Conservation (phyloP, 2,113 vertebrate species). For the Phaetusa simplex region DNA sequence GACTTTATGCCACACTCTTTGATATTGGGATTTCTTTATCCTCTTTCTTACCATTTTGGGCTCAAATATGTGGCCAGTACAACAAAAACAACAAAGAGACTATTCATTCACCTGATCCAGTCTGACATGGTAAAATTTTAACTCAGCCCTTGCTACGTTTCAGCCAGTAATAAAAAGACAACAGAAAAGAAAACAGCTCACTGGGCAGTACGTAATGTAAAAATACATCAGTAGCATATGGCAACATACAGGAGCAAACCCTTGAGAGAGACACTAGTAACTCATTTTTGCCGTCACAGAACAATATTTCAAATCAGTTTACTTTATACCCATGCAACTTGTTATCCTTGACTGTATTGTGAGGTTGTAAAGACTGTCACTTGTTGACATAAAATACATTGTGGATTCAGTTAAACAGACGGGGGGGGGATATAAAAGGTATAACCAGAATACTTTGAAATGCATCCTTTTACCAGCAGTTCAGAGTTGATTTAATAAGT, state of each 20-base stretch:
- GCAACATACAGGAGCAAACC: not conserved
- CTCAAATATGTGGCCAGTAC: not conserved
- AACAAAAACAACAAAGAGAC: not conserved
- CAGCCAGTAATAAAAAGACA: not conserved
- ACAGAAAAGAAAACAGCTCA: not conserved
- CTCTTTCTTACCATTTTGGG: not conserved
- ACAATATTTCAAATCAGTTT: conserved; percentile 14
- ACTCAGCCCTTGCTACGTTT: not conserved
- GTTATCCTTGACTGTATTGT: conserved; percentile 2
- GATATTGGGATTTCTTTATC: not conserved
- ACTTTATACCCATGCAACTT: not conserved
- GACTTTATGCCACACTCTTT: not conserved
- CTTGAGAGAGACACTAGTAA: conserved; percentile 16
- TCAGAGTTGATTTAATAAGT: conserved; percentile 53
- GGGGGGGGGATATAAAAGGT: conserved; percentile 55
- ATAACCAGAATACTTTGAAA: conserved; percentile 28
- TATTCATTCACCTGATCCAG: not conserved
- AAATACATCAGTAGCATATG: not conserved
- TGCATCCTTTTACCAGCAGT: conserved; percentile 24
- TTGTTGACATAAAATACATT: conserved; percentile 25
- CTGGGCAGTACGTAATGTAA: not conserved
- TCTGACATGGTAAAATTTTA: not conserved
- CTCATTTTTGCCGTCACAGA: not conserved
- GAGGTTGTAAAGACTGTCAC: conserved; percentile 16
- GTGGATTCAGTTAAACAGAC: conserved; percentile 54